Base-by-base conservation (phyloP, 2,797 vertebrate species). In the Peromyscus eremicus region DNA sequence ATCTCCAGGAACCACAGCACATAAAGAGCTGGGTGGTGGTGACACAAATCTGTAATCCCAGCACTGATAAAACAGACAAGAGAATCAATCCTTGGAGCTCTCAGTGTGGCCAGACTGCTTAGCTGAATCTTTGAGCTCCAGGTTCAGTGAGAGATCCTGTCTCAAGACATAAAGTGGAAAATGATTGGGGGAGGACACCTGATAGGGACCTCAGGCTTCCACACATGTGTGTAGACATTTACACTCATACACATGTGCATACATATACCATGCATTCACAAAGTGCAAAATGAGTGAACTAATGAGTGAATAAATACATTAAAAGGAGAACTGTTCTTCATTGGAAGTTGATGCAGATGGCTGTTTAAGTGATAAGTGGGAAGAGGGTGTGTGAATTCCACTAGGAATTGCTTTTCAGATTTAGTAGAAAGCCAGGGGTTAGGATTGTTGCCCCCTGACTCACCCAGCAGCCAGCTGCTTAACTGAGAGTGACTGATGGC, bases 381-480 rank as follows among this genome's bases (percentile, higher is more conserved):
- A 60, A 85, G 87, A 93, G 55, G 46, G 70, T 95, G 34, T 97
- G 82, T 95, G 82, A 93, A 94, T 94, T 91, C 68, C 55, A 66
- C 73, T 13, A 96, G 85, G 88, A 97, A 75, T 75, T 96, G 82
- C 27, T 96, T 83, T 90, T 96, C 91, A 95, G 66, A 77, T 40
- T 94, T 95, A 85, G 66, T 94, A 85, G 75, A 96, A 95, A 64
- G 71, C 71, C 70, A 32, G 32, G 82, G 70, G 71, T 97, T 92
- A 93, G 97, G 93, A 97, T 96, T 95, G 66, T 87, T 97, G 85
- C 89, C 49, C 52, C 57, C 88, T 89, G 82, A 96, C 57, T 96
- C 79, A 94, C 76, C 29, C 21, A 34, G 25, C 19, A 86, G 73
- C 64, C 94, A 94, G 79, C 83, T 95, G 83, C 75, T 93, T 95